These are phyloP conservation scores for Brachypterus glaber DNA, from an alignment of 2,888 invertebrate genomes.

Conservation along the genomic window DNA sequence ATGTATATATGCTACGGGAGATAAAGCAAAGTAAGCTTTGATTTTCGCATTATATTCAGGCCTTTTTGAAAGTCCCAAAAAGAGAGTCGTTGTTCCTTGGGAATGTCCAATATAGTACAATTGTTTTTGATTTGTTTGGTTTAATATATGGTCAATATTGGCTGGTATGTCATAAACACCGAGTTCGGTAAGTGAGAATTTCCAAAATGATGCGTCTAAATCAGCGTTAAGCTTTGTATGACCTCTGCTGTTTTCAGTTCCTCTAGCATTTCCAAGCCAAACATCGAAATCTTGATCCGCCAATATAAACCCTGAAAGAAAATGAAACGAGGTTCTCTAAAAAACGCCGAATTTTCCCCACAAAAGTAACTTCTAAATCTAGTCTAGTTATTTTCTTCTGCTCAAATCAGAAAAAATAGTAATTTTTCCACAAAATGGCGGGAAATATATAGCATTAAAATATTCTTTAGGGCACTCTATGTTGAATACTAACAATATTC, in stretches of 20 bases:
- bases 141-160: not conserved
- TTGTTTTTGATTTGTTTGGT: not conserved
- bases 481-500: too few species aligned
- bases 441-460: too few species aligned
- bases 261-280: not conserved
- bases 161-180: not conserved
- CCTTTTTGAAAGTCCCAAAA: not conserved
- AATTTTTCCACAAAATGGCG: too few species aligned
- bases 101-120: not conserved
- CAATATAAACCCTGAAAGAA: too few species aligned
- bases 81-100: not conserved
- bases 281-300: not conserved
- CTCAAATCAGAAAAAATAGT: too few species aligned
- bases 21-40: not conserved
- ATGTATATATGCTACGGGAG: not conserved
- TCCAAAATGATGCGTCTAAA: not conserved
- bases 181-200: not conserved
- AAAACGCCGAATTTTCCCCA: too few species aligned
- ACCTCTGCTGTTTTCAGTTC: not conserved
- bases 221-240: not conserved
- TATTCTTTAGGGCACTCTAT: too few species aligned
- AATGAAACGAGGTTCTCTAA: too few species aligned
- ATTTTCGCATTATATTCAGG: not conserved
- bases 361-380: too few species aligned
- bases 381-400: too few species aligned